Evolutionary conservation across 1,140 invertebrate genomes (phyloP).

Genomic region (Drosophila santomea): DNA sequence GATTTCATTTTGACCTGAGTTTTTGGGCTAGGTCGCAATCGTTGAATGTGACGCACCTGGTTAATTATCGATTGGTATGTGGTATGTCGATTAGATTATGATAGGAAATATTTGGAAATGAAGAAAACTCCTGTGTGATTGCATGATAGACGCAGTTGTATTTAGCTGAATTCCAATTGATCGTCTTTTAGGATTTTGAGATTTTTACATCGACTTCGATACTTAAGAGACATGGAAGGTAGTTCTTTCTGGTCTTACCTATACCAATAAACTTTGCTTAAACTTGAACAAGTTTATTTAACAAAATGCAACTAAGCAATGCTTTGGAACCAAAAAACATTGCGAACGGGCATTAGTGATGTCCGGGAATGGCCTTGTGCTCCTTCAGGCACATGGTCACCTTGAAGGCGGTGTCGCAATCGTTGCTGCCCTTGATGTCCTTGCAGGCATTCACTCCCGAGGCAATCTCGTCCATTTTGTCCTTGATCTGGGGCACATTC

Average conservation of each 20-base stretch:
- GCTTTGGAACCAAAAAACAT: too few relatives aligned
- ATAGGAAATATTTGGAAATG: neutral
- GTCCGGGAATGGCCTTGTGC: constrained; percentile 53
- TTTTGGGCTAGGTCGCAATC: constrained; percentile 3
- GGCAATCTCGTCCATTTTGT: constrained; percentile 57
- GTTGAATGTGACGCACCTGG: constrained; percentile 6
- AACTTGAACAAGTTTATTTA: constrained; percentile 56
- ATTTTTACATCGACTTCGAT: too few relatives aligned
- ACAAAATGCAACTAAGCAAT: constrained; percentile 17
- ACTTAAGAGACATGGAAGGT: too few relatives aligned
- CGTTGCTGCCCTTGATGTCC: constrained; percentile 62
- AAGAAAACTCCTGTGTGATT: too few relatives aligned
- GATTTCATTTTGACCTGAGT: constrained; percentile 7
- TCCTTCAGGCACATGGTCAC: constrained; percentile 72
- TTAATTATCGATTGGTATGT: constrained; percentile 10
- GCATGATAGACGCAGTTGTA: too few relatives aligned
- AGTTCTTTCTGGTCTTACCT: neutral
- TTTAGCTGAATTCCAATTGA: too few relatives aligned
- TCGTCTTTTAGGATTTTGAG: too few relatives aligned
- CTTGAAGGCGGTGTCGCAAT: constrained; percentile 77
- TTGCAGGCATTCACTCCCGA: constrained; percentile 70
- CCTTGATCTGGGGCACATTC: constrained; percentile 60
- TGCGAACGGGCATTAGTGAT: constrained; percentile 8
- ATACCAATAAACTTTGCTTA: constrained; percentile 18
- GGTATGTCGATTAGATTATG: constrained; percentile 12